These are phyloP conservation scores for Corvus hawaiiensis DNA, from an alignment of 2,113 vertebrate species.

Conservation along the genomic window DNA sequence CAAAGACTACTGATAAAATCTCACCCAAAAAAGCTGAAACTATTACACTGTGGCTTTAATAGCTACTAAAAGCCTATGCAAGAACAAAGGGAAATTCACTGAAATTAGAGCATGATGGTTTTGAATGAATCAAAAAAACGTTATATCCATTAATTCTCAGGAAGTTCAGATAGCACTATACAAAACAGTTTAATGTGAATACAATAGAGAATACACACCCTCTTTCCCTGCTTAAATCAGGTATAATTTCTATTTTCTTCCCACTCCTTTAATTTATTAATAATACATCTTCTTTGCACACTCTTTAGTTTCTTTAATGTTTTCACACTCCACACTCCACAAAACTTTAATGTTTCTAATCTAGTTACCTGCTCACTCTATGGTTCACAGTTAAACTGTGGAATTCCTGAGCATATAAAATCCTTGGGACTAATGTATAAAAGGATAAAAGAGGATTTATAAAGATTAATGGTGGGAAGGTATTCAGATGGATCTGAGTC, in stretches of 20 bases:
- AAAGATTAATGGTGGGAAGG: background rate
- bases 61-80: background rate
- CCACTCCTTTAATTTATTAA: background rate
- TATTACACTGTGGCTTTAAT: background rate
- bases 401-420: background rate
- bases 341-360: background rate
- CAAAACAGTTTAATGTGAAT: background rate
- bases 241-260: background rate
- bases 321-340: background rate
- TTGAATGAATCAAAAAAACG: background rate
- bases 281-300: background rate
- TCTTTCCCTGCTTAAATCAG: background rate
- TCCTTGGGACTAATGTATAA: background rate
- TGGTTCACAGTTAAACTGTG: background rate
- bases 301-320: background rate
- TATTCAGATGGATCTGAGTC: background rate
- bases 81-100: background rate
- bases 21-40: background rate
- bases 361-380: fast-evolving
- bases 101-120: background rate
- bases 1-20: background rate
- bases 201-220: background rate
- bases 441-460: background rate
- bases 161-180: background rate
- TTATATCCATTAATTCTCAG: background rate